Base-by-base conservation (phyloP, 2,797 vertebrate genomes). In the Tokudaia muenninki region DNA sequence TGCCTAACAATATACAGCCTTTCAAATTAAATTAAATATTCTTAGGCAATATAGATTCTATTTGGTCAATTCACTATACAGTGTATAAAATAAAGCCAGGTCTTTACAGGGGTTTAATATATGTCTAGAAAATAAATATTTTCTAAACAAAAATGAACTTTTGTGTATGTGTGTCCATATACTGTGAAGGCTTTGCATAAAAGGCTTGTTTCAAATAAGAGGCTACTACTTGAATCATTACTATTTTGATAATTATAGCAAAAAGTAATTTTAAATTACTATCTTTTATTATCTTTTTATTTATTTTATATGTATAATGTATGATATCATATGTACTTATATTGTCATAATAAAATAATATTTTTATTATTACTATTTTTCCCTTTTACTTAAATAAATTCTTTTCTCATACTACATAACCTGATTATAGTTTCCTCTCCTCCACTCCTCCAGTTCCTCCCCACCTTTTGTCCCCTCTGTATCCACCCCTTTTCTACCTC, bases 81-180 rank as follows among this genome's bases (percentile, higher is more conserved):
- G 11, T 90, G 55, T 83, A 8, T 84, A 89, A 78, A 86, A 67
- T 41, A 92, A 55, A 63, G 9, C 1, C 77, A 57, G 83, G 9
- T 16, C 6, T 55, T 61, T 87, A n/a, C 24, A 34, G 17, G 50
- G 37, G 82, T 87, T 94, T 91, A 91, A 88, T 90, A 31, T 77
- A 90, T 87, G 75, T 87, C 41, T 80, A 95, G n/a, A 65, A 87
- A 59, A 74, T 6, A 79, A 10, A 47, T 70, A 80, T 79, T 96
- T 96, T 91, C 57, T 94, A 94, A 93, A 95, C 29, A 88, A 94
- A 97, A 96, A 65, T 77, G 6, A 50, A 34, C 14, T 55, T 72
- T 37, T 47, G 16, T 81, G 50, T 80, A 17, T 34, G 1, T 19
- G 4, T n/a, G 7, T 14, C 2, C 59, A n/a, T 37, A 29, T 77